phyloP scores from a whole-genome alignment of 1,140 invertebrate species.

The Marisa cornuarietis region DNA sequence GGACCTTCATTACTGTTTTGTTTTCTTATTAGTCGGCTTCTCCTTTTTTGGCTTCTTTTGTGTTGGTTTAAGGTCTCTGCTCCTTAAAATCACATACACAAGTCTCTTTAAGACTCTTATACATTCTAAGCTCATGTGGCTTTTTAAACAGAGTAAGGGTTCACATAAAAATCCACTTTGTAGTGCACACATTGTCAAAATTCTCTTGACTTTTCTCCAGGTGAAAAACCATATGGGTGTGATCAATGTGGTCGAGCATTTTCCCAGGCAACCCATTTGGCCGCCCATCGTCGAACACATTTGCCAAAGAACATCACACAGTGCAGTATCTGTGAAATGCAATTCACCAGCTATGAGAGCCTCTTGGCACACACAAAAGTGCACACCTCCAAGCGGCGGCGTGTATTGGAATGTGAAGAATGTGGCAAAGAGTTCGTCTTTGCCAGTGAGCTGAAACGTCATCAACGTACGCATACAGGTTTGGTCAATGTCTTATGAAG shows the following conservation, averaged over 20 bases:
- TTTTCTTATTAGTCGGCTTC: too few species aligned
- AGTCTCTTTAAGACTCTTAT: too few species aligned
- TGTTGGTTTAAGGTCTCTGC: too few species aligned
- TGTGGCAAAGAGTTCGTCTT: constrained; percentile 24
- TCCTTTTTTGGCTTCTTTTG: too few species aligned
- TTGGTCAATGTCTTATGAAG: too few species aligned
- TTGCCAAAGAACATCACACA: constrained; percentile 89
- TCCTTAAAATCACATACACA: too few species aligned
- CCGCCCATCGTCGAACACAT: constrained; percentile 67
- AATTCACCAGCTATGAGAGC: constrained; percentile 22
- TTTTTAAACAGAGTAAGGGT: too few species aligned
- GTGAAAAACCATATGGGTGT: constrained; percentile 88
- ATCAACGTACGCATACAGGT: constrained; percentile 20
- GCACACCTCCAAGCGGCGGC: constrained; percentile 13
- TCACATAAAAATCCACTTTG: too few species aligned
- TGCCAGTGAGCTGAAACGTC: constrained; percentile 18
- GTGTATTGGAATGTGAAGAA: constrained; percentile 11
- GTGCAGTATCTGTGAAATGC: constrained; percentile 84
- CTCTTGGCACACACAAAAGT: constrained; percentile 17
- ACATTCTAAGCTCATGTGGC: too few species aligned
- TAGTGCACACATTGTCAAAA: background rate
- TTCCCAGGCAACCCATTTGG: constrained; percentile 55
- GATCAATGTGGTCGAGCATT: constrained; percentile 86
- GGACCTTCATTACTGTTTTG: too few species aligned
- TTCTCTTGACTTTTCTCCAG: constrained; percentile 53